phyloP scores from a whole-genome alignment of 2,888 invertebrate genomes.

The Brassicogethes aeneus region DNA sequence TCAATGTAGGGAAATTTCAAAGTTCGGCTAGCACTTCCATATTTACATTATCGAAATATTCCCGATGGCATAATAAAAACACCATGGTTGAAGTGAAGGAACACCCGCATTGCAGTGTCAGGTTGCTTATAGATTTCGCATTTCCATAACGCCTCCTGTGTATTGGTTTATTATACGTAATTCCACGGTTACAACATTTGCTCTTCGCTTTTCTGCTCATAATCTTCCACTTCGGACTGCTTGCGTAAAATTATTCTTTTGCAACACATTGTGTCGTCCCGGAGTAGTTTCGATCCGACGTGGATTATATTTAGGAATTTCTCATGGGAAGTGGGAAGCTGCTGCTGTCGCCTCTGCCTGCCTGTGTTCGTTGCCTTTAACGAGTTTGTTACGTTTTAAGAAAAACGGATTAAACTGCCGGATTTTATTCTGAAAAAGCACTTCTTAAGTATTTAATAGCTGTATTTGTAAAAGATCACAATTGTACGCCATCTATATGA shows the following conservation, averaged over 20 bases:
- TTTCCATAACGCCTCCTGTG: conserved; percentile 30
- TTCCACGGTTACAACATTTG: conserved; percentile 18
- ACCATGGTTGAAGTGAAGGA: not conserved
- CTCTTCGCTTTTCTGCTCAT: not conserved
- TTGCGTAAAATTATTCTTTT: not conserved
- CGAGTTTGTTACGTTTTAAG: no score
- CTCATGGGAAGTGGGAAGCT: no score
- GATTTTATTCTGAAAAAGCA: no score
- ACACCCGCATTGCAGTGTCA: conserved; percentile 31
- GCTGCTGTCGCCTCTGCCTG: no score
- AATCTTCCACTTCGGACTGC: not conserved
- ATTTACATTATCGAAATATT: no score
- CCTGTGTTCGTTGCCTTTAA: no score
- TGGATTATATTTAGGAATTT: no score
- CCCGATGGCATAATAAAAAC: not conserved
- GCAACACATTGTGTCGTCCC: not conserved
- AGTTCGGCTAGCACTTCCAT: no score
- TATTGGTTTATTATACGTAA: conserved; percentile 32
- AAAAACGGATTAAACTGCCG: no score
- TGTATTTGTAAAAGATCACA: no score
- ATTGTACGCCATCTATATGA: no score
- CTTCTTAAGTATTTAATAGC: no score
- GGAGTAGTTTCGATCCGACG: not conserved
- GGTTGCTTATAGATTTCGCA: conserved; percentile 31
- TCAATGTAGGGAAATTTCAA: not conserved